A percentile compares a stretch with the other conserved stretches of the same genome.
Evolutionary conservation across 1,140 invertebrate genomes (phyloP).

Genomic region (Caligus rogercresseyi): DNA sequence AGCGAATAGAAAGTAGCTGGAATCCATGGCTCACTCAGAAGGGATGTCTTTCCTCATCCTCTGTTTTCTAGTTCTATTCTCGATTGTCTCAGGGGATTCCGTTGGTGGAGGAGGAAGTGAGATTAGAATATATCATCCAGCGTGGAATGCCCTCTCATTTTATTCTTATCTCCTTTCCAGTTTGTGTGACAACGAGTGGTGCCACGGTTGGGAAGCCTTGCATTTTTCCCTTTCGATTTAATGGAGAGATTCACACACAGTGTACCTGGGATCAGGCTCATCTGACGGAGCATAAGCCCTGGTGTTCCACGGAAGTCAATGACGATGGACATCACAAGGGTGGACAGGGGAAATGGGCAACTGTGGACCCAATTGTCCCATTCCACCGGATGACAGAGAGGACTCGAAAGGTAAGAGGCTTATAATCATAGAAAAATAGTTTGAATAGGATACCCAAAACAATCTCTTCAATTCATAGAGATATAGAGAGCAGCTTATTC

Average conservation of each 20-base stretch:
- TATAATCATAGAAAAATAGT: too few relatives aligned
- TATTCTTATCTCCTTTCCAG: not conserved
- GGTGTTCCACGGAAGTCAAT: conserved; percentile 18
- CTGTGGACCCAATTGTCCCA: conserved; percentile 16
- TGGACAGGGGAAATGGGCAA: conserved; percentile 18
- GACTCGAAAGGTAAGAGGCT: not conserved
- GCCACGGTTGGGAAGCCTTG: conserved; percentile 8
- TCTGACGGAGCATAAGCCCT: conserved; percentile 19
- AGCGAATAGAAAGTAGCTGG: too few relatives aligned
- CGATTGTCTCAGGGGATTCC: not conserved
- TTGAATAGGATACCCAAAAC: too few relatives aligned
- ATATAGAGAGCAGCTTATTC: too few relatives aligned
- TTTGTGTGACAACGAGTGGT: conserved; percentile 10
- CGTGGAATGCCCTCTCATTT: not conserved
- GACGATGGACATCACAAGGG: conserved; percentile 15
- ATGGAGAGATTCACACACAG: conserved; percentile 9
- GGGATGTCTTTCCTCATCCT: too few relatives aligned
- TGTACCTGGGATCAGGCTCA: conserved; percentile 18
- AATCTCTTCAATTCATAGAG: too few relatives aligned
- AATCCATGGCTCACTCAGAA: too few relatives aligned
- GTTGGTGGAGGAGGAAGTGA: too few relatives aligned
- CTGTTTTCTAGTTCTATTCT: too few relatives aligned
- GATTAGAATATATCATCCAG: not conserved
- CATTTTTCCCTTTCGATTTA: conserved; percentile 19
- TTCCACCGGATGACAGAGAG: conserved; percentile 7